phyloP scores from a whole-genome alignment of 2,113 vertebrate genomes.

The Chunga burmeisteri region DNA sequence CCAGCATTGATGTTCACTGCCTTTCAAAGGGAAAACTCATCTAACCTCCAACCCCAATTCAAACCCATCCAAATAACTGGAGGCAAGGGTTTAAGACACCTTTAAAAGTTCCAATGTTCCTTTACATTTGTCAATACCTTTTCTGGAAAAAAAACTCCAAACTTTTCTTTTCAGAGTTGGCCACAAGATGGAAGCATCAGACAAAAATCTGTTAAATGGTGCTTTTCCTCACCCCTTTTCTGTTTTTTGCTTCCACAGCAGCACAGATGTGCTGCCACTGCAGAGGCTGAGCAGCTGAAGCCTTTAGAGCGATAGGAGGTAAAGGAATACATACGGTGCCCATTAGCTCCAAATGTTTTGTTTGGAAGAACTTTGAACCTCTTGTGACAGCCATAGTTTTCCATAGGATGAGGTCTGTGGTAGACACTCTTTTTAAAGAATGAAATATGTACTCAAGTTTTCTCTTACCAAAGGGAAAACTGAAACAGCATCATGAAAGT shows the following conservation, averaged over 20 bases:
- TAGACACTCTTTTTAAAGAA: neutral
- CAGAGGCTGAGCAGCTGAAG: neutral
- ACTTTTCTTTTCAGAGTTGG: neutral
- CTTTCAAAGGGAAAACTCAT: neutral
- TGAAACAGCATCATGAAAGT: neutral
- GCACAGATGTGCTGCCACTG: neutral
- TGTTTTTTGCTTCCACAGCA: neutral
- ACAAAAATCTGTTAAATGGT: constrained; percentile 26
- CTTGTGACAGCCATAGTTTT: neutral
- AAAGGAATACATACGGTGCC: neutral
- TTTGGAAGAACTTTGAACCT: neutral
- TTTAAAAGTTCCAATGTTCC: neutral
- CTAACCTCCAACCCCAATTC: neutral
- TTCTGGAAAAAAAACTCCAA: neutral
- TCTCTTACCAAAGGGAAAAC: neutral
- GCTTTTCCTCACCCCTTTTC: neutral
- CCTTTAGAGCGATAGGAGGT: neutral
- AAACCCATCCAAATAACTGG: neutral
- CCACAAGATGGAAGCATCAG: constrained; percentile 80
- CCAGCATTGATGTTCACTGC: rapidly evolving
- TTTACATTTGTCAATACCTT: neutral
- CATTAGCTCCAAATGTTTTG: neutral
- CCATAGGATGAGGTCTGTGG: neutral
- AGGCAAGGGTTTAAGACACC: neutral
- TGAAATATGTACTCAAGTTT: neutral